A percentile compares a stretch with the other conserved stretches of the same genome.
Conservation (phyloP, 2,797 vertebrate species). For the Chrysocyon brachyurus region DNA sequence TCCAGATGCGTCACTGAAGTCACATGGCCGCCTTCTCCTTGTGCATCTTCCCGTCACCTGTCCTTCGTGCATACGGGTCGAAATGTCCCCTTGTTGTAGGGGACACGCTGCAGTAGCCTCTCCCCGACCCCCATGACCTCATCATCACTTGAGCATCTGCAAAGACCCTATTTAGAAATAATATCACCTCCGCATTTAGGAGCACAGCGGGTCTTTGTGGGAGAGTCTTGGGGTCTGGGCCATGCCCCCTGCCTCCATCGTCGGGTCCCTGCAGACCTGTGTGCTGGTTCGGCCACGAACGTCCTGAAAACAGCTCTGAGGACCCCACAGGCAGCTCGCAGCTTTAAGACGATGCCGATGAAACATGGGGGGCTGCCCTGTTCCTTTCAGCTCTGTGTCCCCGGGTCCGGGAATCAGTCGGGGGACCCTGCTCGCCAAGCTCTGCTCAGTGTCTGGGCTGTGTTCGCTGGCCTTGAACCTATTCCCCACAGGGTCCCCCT, state of each 20-base stretch:
- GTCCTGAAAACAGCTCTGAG: background rate
- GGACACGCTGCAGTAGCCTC: background rate
- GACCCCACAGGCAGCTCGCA: too few relatives aligned
- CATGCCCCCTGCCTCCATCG: too few relatives aligned
- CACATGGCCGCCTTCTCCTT: too few relatives aligned
- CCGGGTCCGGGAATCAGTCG: background rate
- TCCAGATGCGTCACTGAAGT: fast-evolving
- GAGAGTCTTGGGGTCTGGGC: fast-evolving
- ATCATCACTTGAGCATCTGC: background rate
- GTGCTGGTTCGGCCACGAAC: background rate
- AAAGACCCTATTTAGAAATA: background rate
- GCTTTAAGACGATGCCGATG: background rate
- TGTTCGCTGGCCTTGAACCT: background rate
- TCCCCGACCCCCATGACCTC: background rate
- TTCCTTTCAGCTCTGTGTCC: background rate
- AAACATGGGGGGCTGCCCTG: fast-evolving
- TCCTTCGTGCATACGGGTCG: too few relatives aligned
- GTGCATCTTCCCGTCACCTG: too few relatives aligned
- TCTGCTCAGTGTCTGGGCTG: too few relatives aligned
- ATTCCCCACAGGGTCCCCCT: fast-evolving
- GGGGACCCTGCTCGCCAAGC: fast-evolving
- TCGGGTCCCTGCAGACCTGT: background rate
- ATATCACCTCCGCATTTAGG: background rate
- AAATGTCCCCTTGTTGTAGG: background rate
- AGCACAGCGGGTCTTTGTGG: background rate